phyloP scores from a whole-genome alignment of 2,113 vertebrate genomes.

The Cyanoderma ruficeps region DNA sequence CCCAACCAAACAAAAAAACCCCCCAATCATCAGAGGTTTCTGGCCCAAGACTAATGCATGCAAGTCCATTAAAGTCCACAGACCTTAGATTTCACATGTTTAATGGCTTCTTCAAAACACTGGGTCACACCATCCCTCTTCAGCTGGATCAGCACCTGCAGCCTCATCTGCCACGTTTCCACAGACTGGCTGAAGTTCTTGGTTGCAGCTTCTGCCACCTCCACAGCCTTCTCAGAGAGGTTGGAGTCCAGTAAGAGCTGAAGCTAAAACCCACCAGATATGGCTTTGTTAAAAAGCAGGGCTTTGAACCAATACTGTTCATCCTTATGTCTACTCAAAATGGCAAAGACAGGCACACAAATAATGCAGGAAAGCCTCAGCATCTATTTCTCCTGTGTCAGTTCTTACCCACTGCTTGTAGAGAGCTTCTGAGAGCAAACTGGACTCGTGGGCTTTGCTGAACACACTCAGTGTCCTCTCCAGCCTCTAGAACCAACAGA shows the following conservation, averaged over 20 bases:
- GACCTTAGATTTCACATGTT: conserved; percentile 83
- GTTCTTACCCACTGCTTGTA: conserved; percentile 90
- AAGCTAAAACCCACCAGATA: conserved; percentile 56
- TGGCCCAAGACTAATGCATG: not conserved
- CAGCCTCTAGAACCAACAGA: conserved; percentile 80
- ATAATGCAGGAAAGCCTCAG: not conserved
- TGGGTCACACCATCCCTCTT: conserved; percentile 55
- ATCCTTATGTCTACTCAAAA: not conserved
- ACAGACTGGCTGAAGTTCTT: conserved; percentile 76
- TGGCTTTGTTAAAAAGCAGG: not conserved
- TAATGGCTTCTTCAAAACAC: conserved; percentile 84
- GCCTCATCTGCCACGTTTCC: conserved; percentile 79
- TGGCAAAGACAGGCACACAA: not conserved
- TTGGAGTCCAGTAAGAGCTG: conserved; percentile 70
- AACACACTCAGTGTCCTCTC: conserved; percentile 79
- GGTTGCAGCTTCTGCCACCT: conserved; percentile 77
- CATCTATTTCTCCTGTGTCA: not conserved
- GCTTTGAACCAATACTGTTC: not conserved
- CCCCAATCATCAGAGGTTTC: not conserved
- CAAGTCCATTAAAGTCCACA: not conserved
- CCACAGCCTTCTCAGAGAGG: conserved; percentile 69
- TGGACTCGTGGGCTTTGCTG: conserved; percentile 79
- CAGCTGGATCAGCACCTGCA: conserved; percentile 81
- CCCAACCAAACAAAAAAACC: too few species aligned
- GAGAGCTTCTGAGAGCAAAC: conserved; percentile 79